phyloP scores from a whole-genome alignment of 2,888 invertebrate species.

The Calephelis perditalis region DNA sequence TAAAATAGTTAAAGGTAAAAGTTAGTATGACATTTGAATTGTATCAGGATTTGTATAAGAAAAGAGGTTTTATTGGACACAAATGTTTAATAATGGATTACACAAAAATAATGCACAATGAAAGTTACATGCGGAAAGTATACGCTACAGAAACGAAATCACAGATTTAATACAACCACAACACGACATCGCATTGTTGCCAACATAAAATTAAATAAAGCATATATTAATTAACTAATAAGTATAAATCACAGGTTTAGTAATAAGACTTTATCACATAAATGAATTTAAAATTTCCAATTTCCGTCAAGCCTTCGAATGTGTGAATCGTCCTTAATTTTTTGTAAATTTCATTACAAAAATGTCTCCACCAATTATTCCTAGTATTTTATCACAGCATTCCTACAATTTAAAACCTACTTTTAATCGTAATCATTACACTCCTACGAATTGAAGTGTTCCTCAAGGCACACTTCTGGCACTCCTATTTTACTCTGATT shows the following conservation, averaged over 20 bases:
- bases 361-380: constrained; percentile 37
- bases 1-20: too few species aligned
- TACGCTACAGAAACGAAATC: constrained; percentile 64
- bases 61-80: constrained; percentile 47
- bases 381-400: constrained; percentile 57
- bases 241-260: constrained; percentile 62
- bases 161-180: constrained; percentile 65
- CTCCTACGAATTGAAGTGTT: constrained; percentile 38
- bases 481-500: constrained; percentile 35
- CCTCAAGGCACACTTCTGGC: constrained; percentile 60
- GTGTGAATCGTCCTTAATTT: constrained; percentile 37
- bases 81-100: constrained; percentile 67
- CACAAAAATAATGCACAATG: constrained; percentile 54
- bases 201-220: constrained; percentile 31
- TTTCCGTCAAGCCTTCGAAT: constrained; percentile 49
- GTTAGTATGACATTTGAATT: too few species aligned
- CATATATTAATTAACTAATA: constrained; percentile 41
- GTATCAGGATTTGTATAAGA: too few species aligned
- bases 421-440: constrained; percentile 28
- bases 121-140: constrained; percentile 55
- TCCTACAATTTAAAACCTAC: constrained; percentile 44
- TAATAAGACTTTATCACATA: constrained; percentile 59
- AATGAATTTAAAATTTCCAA: constrained; percentile 34
- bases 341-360: constrained; percentile 38
- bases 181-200: constrained; percentile 35